phyloP scores from a whole-genome alignment of 2,797 vertebrate genomes.

The Peromyscus attwateri region DNA sequence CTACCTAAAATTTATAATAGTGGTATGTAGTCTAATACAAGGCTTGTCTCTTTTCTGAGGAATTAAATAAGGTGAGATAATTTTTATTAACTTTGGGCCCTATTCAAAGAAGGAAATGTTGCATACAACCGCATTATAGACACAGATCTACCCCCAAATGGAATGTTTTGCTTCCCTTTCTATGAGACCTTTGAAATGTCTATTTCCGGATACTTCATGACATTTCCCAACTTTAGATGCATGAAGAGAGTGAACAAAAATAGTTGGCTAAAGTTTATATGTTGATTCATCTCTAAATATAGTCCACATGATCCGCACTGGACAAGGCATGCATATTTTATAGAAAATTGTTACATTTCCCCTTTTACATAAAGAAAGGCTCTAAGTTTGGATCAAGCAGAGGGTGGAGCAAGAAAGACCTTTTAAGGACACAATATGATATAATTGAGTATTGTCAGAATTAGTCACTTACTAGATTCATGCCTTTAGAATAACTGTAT shows the following conservation, averaged over 20 bases:
- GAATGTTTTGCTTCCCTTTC: not conserved
- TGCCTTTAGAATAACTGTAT: not conserved
- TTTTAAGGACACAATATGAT: not conserved
- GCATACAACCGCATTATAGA: not conserved
- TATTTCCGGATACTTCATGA: slow-evolving; percentile 24
- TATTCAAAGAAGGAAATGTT: not conserved
- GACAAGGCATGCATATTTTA: not conserved
- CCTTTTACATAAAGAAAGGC: not conserved
- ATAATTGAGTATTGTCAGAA: not conserved
- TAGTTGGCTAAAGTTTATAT: slow-evolving; percentile 50
- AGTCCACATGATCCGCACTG: not conserved
- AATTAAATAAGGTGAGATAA: slow-evolving; percentile 21
- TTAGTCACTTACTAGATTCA: slow-evolving; percentile 1
- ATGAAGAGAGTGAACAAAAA: not conserved
- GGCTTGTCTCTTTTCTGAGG: not conserved
- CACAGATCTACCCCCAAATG: not conserved
- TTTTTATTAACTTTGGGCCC: slow-evolving; percentile 22
- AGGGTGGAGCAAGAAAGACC: not conserved
- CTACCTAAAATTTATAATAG: not conserved
- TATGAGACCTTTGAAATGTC: slow-evolving; percentile 23
- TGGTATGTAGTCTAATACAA: not conserved
- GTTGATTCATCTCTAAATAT: slow-evolving; percentile 56
- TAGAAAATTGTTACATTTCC: not conserved
- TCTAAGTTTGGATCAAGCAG: not conserved
- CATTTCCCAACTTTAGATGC: slow-evolving; percentile 58